Conservation (phyloP, 2,888 invertebrate genomes). For the Silvanus unidentatus region DNA sequence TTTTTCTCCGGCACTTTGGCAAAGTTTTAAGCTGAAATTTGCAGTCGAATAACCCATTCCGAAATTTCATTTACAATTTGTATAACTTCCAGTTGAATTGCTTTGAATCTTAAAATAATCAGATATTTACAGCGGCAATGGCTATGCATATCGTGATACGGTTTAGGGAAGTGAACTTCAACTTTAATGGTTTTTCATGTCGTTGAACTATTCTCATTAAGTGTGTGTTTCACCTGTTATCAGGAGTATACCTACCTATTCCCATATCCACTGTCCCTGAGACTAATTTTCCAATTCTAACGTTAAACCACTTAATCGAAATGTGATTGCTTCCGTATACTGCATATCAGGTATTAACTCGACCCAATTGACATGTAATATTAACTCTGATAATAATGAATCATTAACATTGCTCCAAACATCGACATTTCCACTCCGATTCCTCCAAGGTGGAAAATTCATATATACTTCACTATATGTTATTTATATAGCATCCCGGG, state of each 20-base stretch:
- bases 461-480: no score
- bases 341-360: no score
- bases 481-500: no score
- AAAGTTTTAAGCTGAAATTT: no score
- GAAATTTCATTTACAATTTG: slow-evolving; percentile 19
- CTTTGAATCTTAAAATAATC: slow-evolving; percentile 24
- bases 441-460: no score
- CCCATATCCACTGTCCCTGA: not conserved
- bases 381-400: no score
- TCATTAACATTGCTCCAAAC: no score
- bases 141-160: slow-evolving; percentile 11
- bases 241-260: not conserved
- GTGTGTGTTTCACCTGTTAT: slow-evolving; percentile 3
- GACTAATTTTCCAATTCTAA: not conserved
- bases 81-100: slow-evolving; percentile 23
- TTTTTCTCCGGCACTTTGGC: no score
- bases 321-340: slow-evolving; percentile 6
- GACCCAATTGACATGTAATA: no score
- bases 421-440: no score
- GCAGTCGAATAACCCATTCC: no score
- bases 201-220: slow-evolving; percentile 6
- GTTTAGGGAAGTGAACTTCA: slow-evolving; percentile 13
- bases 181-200: slow-evolving; percentile 7
- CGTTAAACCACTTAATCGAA: slow-evolving; percentile 1
- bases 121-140: slow-evolving; percentile 21